Base-by-base conservation (phyloP, 1,140 invertebrate species). In the Rhynchophorus ferrugineus region DNA sequence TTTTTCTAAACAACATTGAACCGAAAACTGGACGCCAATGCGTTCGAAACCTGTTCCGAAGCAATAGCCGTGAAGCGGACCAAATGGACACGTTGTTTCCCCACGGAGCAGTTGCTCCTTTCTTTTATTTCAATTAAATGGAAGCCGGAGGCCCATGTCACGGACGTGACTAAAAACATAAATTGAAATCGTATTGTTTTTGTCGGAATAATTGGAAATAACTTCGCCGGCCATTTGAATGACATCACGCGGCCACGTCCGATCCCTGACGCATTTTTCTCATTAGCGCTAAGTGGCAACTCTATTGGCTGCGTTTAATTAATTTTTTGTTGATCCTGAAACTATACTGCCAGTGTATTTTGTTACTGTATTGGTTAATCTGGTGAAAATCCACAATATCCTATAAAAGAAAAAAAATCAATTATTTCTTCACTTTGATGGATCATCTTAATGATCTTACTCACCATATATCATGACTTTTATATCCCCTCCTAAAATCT, bases 161-260 rank as follows among this genome's bases (percentile, higher is more conserved):
- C 37, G 50, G 44, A 53, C 44, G 51, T 54, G 44, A 47, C 51
- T 47, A 44, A 54, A 54, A 54, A 54, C 41, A 54, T 44, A 54
- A 54, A 54, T 54, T 54, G 51, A 47, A 54, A 42, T 44, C 44
- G 44, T 42, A 54, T 54, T 54, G 51, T 54, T 54, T 54, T 54
- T 36, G 17, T 24, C 8, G 38, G 39, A 47, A 54, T 54, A 54
- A 54, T 54, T 54, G 51, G 39, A 47, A 7, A 18, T 42, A 54
- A 46, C 35, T 53, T 53, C 46, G 33, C 21, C 43, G 42, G 19
- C 7, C 38, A 43, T 43, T 44, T 37, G 16, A 14, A 14, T 13
- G 35, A 6, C 5, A 33, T 5, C 11, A 6, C 11, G 5, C 5
- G 24, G 5, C 5, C 24, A 33, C 11, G 11, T n/a, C n/a, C n/a